phyloP scores from a whole-genome alignment of 1,140 invertebrate genomes.

The Bacillus rossius region DNA sequence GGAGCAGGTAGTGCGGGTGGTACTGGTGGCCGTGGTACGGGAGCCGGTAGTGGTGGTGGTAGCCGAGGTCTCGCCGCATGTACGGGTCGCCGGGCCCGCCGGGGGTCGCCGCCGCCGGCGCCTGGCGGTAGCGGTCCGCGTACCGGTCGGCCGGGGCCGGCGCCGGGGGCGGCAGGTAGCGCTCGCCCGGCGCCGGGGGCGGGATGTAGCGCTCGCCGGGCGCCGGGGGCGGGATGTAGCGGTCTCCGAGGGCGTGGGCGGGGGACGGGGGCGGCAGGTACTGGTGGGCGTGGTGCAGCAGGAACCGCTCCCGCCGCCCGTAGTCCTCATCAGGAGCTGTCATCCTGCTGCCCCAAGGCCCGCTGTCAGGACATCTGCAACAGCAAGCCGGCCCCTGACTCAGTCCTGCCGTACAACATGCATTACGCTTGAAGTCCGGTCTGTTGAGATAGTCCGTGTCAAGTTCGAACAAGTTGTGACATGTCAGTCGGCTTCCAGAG shows the following conservation, averaged over 20 bases:
- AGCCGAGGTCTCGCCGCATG: slow-evolving; percentile 52
- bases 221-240: neutral
- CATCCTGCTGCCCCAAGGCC: slow-evolving; percentile 16
- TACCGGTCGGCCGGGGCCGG: slow-evolving; percentile 4
- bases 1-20: slow-evolving; percentile 24
- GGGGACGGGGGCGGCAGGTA: slow-evolving; percentile 5
- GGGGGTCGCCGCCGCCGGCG: slow-evolving; percentile 21
- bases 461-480: too few relatives aligned
- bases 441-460: too few relatives aligned
- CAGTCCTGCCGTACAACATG: too few relatives aligned
- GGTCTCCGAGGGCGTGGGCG: neutral
- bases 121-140: neutral
- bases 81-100: slow-evolving; percentile 50
- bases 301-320: slow-evolving; percentile 15
- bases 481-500: too few relatives aligned
- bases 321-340: slow-evolving; percentile 19
- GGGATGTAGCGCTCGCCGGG: slow-evolving; percentile 6
- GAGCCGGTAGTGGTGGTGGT: slow-evolving; percentile 53
- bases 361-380: slow-evolving; percentile 20
- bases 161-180: neutral
- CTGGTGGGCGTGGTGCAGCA: slow-evolving; percentile 13
- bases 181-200: neutral
- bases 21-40: slow-evolving; percentile 42
- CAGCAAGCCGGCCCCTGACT: neutral
- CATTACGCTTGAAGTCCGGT: too few relatives aligned